phyloP scores from a whole-genome alignment of 2,113 vertebrate genomes.

The Picathartes gymnocephalus region DNA sequence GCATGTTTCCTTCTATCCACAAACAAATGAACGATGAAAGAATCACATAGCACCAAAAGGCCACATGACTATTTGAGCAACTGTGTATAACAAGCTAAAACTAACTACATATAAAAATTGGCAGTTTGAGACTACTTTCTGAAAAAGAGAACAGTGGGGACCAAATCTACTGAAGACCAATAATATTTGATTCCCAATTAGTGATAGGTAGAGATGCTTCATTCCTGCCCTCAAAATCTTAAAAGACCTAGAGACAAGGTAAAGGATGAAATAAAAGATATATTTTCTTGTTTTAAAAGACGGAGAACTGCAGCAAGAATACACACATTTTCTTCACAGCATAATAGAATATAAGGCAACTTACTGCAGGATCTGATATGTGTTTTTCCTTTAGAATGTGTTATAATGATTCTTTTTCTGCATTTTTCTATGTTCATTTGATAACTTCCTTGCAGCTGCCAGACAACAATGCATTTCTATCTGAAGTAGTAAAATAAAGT shows the following conservation, averaged over 20 bases:
- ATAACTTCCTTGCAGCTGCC: neutral
- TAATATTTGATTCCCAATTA: neutral
- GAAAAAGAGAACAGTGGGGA: neutral
- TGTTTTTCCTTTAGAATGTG: neutral
- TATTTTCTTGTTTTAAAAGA: neutral
- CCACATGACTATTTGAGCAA: neutral
- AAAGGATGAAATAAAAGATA: neutral
- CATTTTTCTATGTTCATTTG: neutral
- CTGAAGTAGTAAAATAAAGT: conserved; percentile 23
- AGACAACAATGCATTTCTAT: neutral
- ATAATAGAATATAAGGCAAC: neutral
- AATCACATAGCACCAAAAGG: neutral
- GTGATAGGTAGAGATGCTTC: neutral
- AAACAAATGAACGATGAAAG: neutral
- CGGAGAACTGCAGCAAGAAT: neutral
- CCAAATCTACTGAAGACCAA: neutral
- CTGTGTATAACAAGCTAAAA: neutral
- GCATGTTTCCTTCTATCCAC: neutral
- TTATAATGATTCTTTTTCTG: neutral
- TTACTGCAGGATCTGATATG: neutral
- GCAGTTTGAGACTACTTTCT: neutral
- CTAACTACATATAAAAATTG: neutral
- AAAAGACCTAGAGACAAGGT: neutral
- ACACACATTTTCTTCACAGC: neutral
- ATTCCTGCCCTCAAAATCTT: neutral